A percentile compares a stretch with the other conserved stretches of the same genome.
Conservation (phyloP, 2,888 invertebrate species). For the Steinernema hermaphroditum region DNA sequence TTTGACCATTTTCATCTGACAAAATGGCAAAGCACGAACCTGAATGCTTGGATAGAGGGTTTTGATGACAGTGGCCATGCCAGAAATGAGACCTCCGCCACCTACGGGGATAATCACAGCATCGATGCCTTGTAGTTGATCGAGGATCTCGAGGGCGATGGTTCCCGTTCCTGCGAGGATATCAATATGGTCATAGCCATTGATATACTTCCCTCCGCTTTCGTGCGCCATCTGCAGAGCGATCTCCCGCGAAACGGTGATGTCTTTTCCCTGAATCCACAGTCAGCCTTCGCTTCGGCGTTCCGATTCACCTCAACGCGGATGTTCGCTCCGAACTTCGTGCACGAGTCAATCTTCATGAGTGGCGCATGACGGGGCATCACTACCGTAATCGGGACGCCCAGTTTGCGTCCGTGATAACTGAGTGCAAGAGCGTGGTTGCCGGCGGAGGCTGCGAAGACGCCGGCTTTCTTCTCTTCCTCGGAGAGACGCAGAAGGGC, state of each 20-base stretch:
- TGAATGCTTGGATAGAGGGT: slow-evolving; percentile 79
- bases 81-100: slow-evolving; percentile 86
- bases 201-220: slow-evolving; percentile 77
- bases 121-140: slow-evolving; percentile 81
- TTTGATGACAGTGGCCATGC: slow-evolving; percentile 84
- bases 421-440: slow-evolving; percentile 86
- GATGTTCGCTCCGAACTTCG: slow-evolving; percentile 81
- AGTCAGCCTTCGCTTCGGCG: too few species aligned
- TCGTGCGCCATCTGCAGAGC: slow-evolving; percentile 77
- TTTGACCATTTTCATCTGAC: neutral
- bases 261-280: slow-evolving; percentile 72
- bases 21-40: slow-evolving; percentile 76
- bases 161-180: slow-evolving; percentile 94
- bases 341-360: slow-evolving; percentile 89
- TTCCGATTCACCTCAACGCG: slow-evolving; percentile 78
- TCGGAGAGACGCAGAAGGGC: slow-evolving; percentile 76
- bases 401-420: slow-evolving; percentile 77
- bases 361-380: slow-evolving; percentile 91
- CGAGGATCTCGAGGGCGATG: slow-evolving; percentile 85
- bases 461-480: slow-evolving; percentile 77
- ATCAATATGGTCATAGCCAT: slow-evolving; percentile 90
- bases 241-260: slow-evolving; percentile 73
- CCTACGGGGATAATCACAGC: slow-evolving; percentile 88
- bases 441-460: slow-evolving; percentile 89
- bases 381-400: slow-evolving; percentile 80